Base-by-base conservation (phyloP, 2,113 vertebrate genomes). In the Solea solea region DNA sequence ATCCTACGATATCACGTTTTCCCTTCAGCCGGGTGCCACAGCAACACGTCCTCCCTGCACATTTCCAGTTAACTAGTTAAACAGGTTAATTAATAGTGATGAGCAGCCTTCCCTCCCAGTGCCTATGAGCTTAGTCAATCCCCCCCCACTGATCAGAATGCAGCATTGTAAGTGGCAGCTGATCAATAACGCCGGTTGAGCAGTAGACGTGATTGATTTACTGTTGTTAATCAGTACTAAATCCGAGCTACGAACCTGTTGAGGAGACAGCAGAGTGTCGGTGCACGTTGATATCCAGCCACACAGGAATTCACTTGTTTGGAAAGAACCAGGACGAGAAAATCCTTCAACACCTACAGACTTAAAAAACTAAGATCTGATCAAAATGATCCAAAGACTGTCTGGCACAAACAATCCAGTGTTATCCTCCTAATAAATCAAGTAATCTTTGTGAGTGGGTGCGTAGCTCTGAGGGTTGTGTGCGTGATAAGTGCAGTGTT, bases 101-200 rank as follows among this genome's bases (percentile, higher is more conserved):
- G 11, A 44, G 21, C 6, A 0, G 16, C 7, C 45, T 72, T 28
- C 6, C 50, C 28, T 16, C 45, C 48, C 10, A 48, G 45, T 14
- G 5, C 11, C 45, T 14, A 25, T 3, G 40, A 64, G 64, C 42
- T 40, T 13, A 50, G 74, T 80, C 67, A 54, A 27, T 64, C 65
- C 3, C 8, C 3, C 8, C n/a, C 7, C 51, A 42, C 44, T 12
- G 21, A 72, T 58, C 68, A 40, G 50, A 52, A 52, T 21, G 50
- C 7, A 46, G 50, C 56, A 46, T 50, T 45, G 16, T 15, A 52
- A 44, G 76, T 42, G 71, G 71, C n/a, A 4, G 55, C 55, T 53
- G 68, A 83, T 88, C 81, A 13, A 86, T 86, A 49, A 12, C 9
- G 34, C 58, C 66, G 59, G 74, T 45, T 55, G 51, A 74, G 74